Evolutionary conservation across 2,888 invertebrate species (phyloP), one percentile per base, ranked within the genome.

Genomic region (Orchestes rusci): DNA sequence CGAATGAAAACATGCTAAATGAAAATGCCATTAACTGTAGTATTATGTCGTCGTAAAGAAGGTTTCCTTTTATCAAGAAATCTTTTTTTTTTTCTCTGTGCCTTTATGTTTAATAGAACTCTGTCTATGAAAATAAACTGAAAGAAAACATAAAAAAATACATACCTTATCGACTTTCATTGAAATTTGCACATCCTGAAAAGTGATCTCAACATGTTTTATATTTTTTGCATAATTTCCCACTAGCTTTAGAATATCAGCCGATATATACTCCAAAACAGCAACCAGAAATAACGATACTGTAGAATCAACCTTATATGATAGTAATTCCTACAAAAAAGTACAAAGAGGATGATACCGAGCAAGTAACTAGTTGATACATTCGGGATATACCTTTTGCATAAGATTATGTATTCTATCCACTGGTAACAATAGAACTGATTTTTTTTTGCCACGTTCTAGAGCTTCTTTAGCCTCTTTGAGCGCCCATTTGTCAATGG

Each of bases 151-250:
- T 23, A 23, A 13, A 33, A 20, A 31, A 18, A 16, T 29, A 39
- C 43, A 49, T 69, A 92, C 94, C 83, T 93, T 92, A 67, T 97
- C 97, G 41, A 95, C 96, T 67, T 90, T 92, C 88, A 97, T 92
- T 38, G 96, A 95, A 42, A 96, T 94, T 72, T 89, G 87, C 63
- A 99, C 90, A 67, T 97, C 97, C 64, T 93, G 85, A 53, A 84
- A 84, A 1, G 93, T 88, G 63, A 97, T 91, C 69, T 87, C 87
- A 30, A 80, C 79, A 70, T 92, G 92, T 42, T 90, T 84, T 57
- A 96, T 93, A 70, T 95, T 92, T 71, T 93, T 93, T 28, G 96
- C 96, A 72, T 95, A 99, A 68, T 94, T 95, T 39, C 95, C 95
- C 39, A 94, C 91, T 66, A 96, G 74, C 77, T 93, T 92, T 39